phyloP scores from a whole-genome alignment of 1,140 invertebrate genomes.

The Heliothis virescens region DNA sequence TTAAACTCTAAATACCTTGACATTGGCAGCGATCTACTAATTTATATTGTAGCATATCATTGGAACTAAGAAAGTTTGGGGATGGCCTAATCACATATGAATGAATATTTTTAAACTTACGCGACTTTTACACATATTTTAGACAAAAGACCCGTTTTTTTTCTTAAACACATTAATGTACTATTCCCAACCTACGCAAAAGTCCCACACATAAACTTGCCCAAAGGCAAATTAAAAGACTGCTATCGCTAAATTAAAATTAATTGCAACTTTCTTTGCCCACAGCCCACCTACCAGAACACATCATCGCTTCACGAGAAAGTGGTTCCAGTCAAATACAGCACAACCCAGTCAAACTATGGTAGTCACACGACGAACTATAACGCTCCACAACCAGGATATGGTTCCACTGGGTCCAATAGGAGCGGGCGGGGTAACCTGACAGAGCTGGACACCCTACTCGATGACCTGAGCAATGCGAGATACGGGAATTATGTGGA shows the following conservation, averaged over 20 bases:
- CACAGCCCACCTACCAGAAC: slow-evolving; percentile 84
- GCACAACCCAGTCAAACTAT: not conserved
- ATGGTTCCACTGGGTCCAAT: slow-evolving; percentile 68
- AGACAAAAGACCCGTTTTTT: too few relatives aligned
- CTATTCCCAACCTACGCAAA: too few relatives aligned
- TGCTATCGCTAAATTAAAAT: slow-evolving; percentile 46
- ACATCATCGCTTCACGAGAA: slow-evolving; percentile 75
- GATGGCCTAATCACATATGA: too few relatives aligned
- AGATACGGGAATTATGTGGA: slow-evolving; percentile 88
- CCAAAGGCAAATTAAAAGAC: slow-evolving; percentile 83
- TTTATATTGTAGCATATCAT: too few relatives aligned
- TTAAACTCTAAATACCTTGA: too few relatives aligned
- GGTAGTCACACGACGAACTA: slow-evolving; percentile 49
- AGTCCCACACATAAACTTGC: slow-evolving; percentile 52
- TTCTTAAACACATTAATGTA: too few relatives aligned
- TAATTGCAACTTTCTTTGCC: slow-evolving; percentile 56
- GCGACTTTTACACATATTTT: too few relatives aligned
- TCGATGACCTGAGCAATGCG: slow-evolving; percentile 96
- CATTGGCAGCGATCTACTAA: too few relatives aligned
- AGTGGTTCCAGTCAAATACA: slow-evolving; percentile 67
- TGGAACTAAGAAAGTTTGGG: too few relatives aligned
- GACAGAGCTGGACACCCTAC: slow-evolving; percentile 95
- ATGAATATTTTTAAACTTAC: too few relatives aligned
- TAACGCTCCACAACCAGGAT: slow-evolving; percentile 65
- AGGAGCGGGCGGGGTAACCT: slow-evolving; percentile 88